Percentiles rank a stretch among this genome's conserved stretches.
phyloP scores from a whole-genome alignment of 2,888 invertebrate species.

The Synergus gifuensis region DNA sequence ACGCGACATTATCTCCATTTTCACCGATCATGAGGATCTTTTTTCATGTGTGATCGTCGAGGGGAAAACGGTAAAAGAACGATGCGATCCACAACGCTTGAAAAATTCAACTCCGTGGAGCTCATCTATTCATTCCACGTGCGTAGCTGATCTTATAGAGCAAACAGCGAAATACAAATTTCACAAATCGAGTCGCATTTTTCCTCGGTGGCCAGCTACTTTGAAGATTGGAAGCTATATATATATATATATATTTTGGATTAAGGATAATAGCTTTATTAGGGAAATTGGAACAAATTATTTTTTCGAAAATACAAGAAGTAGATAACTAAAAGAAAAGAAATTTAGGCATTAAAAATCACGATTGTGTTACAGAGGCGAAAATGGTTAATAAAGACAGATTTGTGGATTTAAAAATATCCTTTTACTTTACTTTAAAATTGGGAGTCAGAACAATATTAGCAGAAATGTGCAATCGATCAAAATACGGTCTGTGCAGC shows the following conservation, averaged over 20 bases:
- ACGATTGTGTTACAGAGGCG: too few relatives aligned
- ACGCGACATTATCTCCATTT: neutral
- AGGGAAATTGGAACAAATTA: too few relatives aligned
- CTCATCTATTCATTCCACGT: slow-evolving; percentile 1
- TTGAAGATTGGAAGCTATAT: too few relatives aligned
- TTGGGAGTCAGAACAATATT: neutral
- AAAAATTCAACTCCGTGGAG: neutral
- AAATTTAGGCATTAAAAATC: too few relatives aligned
- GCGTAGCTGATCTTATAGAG: neutral
- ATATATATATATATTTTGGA: too few relatives aligned
- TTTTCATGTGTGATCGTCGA: slow-evolving; percentile 1
- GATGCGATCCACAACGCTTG: neutral
- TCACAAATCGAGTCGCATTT: too few relatives aligned
- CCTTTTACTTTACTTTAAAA: neutral
- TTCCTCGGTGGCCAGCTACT: too few relatives aligned
- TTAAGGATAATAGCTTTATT: too few relatives aligned
- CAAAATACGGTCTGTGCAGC: neutral
- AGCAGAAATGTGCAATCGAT: neutral
- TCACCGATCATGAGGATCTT: slow-evolving; percentile 1
- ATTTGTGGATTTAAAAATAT: neutral
- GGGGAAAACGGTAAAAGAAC: neutral
- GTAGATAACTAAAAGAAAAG: neutral
- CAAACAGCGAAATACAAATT: too few relatives aligned
- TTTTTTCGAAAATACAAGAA: neutral
- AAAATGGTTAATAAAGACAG: neutral